Percentiles rank a stretch among this genome's conserved stretches.
phyloP scores from a whole-genome alignment of 2,113 vertebrate species.

The Sinocyclocheilus maitianheensis region DNA sequence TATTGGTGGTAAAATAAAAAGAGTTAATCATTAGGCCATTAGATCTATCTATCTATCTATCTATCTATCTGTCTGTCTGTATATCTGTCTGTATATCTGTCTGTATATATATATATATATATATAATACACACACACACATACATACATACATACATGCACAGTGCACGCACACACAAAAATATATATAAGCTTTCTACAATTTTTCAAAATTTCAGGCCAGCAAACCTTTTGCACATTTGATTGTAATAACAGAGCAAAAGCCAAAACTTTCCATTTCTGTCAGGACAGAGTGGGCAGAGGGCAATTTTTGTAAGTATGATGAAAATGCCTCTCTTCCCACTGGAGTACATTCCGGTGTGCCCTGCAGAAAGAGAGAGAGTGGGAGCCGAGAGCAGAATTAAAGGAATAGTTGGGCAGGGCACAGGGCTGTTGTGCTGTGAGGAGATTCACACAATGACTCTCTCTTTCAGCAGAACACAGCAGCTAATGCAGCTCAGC shows the following conservation, averaged over 20 bases:
- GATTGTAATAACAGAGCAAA: background rate
- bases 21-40: background rate
- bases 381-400: conserved; percentile 10
- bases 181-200: too few relatives aligned
- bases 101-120: too few relatives aligned
- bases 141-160: too few relatives aligned
- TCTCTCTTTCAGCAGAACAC: conserved; percentile 29
- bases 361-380: conserved; percentile 33
- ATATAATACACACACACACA: too few relatives aligned
- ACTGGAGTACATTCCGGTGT: conserved; percentile 39
- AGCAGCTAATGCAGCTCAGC: conserved; percentile 13
- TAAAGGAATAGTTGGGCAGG: conserved; percentile 27
- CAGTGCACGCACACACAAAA: too few relatives aligned
- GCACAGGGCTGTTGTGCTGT: conserved; percentile 28
- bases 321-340: conserved; percentile 46
- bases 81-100: too few relatives aligned
- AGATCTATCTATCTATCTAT: too few relatives aligned
- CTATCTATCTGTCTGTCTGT: too few relatives aligned
- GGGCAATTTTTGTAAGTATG: conserved; percentile 35
- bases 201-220: background rate
- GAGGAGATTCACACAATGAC: conserved; percentile 30
- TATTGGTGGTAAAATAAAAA: background rate
- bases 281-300: background rate
- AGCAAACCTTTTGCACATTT: background rate
- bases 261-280: conserved; percentile 1